Base-by-base conservation (phyloP, 1,140 invertebrate species). In the Macrostomum lignano region DNA sequence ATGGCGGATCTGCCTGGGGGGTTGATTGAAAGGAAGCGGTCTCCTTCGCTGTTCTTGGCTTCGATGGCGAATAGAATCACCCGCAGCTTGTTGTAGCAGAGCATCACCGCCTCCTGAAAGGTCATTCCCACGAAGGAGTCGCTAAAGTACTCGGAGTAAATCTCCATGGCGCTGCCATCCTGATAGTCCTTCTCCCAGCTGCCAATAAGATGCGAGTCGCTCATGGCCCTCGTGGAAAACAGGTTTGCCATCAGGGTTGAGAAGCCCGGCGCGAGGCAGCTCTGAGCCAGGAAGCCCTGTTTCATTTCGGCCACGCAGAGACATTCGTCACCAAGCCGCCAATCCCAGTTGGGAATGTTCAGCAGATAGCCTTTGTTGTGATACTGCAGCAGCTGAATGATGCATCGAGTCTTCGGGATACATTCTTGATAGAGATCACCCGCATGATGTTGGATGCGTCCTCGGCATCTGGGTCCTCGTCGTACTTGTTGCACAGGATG, bases 361-460 rank as follows among this genome's bases (percentile, higher is more conserved):
- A n/a, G n/a, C n/a, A n/a, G n/a, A n/a, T n/a, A n/a, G n/a, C n/a
- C n/a, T n/a, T 94, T 96, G 65, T 96, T 94, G 51, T 93, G 84
- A 65, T 94, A 96, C 64, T 96, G 84, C 75, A 96, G 84, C 37
- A 96, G 67, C 57, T 94, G 86, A 48, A 96, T 88, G 49, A 94
- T 94, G 46, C 93, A 81, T 53, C 84, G 70, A 58, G 93, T 91
- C 52, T 93, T 79, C 49, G 91, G 81, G 42, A 77, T 82, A 62
- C 86, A 93, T 96, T 96, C 66, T 96, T 96, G 47, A 96, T 93
- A 36, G 84, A 91, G 52, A 94, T 94, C 36, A 93, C 86, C 54
- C 84, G 67, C 84, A 94, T 94, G 48, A 94, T 96, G 59, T 94
- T 96, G 33, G 82, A 82, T 38, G 84, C 84, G 65, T 96, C 86